These are phyloP conservation scores for Chaunax sp. DNA, from an alignment of 2,797 vertebrate genomes.

Conservation along the genomic window DNA sequence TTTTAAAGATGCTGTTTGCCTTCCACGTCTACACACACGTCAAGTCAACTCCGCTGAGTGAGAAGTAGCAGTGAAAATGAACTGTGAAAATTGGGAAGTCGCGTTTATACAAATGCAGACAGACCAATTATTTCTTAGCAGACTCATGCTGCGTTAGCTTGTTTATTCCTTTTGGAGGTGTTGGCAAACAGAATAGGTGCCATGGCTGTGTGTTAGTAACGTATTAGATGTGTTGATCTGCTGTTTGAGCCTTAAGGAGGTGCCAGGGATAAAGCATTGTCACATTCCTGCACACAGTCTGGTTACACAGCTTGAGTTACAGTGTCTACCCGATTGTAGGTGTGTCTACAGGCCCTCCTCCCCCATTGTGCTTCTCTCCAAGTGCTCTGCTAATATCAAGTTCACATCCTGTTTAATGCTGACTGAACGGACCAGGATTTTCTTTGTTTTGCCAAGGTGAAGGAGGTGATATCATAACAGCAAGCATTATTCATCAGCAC, in stretches of 20 bases:
- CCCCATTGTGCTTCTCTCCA: background rate
- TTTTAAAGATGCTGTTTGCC: background rate
- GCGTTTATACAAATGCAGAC: background rate
- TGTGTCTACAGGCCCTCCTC: background rate
- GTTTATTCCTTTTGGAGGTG: background rate
- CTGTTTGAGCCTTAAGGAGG: background rate
- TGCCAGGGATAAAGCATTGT: background rate
- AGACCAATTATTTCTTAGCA: background rate
- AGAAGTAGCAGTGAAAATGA: constrained; percentile 17
- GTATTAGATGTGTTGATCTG: background rate
- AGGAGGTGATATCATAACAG: constrained; percentile 42
- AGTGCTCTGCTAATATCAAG: background rate
- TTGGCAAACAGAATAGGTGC: constrained; percentile 9
- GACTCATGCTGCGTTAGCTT: background rate
- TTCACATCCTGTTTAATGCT: constrained; percentile 7
- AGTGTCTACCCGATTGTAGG: background rate
- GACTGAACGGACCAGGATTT: constrained; percentile 6
- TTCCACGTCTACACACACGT: background rate
- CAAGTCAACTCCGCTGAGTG: constrained; percentile 7
- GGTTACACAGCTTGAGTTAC: background rate
- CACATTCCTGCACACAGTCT: background rate
- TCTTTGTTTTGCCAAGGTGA: constrained; percentile 42
- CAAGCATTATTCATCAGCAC: constrained; percentile 25
- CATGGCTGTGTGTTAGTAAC: background rate
- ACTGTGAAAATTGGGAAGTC: constrained; percentile 3